These are phyloP conservation scores for Pachydiplax longipennis DNA, from an alignment of 2,888 invertebrate genomes.

Conservation along the genomic window DNA sequence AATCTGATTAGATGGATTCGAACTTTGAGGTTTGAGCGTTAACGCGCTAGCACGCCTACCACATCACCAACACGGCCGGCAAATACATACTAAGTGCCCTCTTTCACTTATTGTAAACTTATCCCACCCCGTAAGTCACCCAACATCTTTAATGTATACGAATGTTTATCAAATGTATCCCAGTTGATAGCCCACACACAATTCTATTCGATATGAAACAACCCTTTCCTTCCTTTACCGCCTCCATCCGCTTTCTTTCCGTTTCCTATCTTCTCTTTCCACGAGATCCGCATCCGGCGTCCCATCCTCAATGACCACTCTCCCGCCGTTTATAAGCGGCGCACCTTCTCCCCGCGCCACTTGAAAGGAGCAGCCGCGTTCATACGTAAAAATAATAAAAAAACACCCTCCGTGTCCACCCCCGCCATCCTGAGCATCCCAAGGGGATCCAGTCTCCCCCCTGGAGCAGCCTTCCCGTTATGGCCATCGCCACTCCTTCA, in stretches of 20 bases:
- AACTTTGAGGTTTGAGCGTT: too few species aligned
- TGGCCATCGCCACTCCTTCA: conserved; percentile 33
- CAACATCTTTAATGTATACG: too few species aligned
- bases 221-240: background rate
- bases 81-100: too few species aligned
- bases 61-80: too few species aligned
- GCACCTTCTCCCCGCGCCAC: background rate
- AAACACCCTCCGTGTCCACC: background rate
- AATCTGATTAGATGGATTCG: too few species aligned
- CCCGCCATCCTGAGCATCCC: background rate
- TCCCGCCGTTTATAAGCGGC: background rate
- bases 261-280: background rate
- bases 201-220: too few species aligned
- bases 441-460: background rate
- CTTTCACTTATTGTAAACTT: too few species aligned
- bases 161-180: too few species aligned
- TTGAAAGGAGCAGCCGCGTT: background rate
- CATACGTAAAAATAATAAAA: background rate
- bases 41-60: too few species aligned
- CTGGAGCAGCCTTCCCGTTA: conserved; percentile 1
- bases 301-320: background rate
- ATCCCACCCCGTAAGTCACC: too few species aligned
- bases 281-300: background rate
- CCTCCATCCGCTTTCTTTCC: background rate
- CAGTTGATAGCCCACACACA: too few species aligned